These are phyloP conservation scores for Oligia latruncula DNA, from an alignment of 2,888 invertebrate genomes.

Conservation along the genomic window DNA sequence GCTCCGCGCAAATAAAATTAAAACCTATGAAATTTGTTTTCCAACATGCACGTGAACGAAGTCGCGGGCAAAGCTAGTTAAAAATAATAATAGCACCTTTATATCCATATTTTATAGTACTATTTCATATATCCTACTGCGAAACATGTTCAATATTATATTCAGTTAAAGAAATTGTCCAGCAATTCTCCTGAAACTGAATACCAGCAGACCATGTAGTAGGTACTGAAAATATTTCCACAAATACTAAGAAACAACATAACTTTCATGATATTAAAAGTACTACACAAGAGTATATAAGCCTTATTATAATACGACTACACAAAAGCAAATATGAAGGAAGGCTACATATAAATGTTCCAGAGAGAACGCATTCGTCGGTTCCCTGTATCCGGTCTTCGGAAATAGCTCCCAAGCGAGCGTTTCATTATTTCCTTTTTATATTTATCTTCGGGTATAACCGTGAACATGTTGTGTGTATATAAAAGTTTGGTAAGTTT, in stretches of 20 bases:
- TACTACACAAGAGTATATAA: constrained; percentile 34
- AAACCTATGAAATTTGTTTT: no score
- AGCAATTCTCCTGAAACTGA: neutral
- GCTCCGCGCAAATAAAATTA: neutral
- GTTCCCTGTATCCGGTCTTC: constrained; percentile 70
- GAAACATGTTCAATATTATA: neutral
- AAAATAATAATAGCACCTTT: neutral
- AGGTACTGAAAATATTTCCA: constrained; percentile 21
- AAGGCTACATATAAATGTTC: constrained; percentile 61
- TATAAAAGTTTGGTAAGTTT: constrained; percentile 31
- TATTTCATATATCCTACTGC: neutral
- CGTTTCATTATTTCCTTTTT: constrained; percentile 75
- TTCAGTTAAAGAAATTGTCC: neutral
- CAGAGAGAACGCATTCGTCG: constrained; percentile 63
- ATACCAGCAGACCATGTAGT: constrained; percentile 15
- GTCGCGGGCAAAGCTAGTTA: neutral
- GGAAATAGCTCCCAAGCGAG: constrained; percentile 73
- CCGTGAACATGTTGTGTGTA: constrained; percentile 45
- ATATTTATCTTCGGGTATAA: constrained; percentile 67
- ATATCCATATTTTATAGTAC: neutral
- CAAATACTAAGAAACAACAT: constrained; percentile 20
- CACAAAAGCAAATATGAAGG: constrained; percentile 59
- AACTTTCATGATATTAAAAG: constrained; percentile 18
- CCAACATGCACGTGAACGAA: neutral
- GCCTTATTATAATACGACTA: constrained; percentile 49